phyloP scores from a whole-genome alignment of 2,888 invertebrate genomes.

The Anticlea derivata region DNA sequence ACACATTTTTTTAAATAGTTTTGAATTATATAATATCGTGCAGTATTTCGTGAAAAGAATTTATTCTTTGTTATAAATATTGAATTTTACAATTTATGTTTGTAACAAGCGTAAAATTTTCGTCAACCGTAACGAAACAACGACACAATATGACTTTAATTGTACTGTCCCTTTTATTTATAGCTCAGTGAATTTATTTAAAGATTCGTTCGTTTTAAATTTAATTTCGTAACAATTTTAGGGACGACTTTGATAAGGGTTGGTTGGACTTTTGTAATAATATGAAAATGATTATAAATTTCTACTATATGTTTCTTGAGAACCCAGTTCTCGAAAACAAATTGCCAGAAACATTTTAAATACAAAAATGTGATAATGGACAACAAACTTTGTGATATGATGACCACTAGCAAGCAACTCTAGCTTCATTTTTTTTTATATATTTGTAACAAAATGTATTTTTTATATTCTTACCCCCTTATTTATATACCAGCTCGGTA shows the following conservation, averaged over 20 bases:
- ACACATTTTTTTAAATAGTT: too few species aligned
- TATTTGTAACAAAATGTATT: too few species aligned
- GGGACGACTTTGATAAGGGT: conserved; percentile 24
- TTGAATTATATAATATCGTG: too few species aligned
- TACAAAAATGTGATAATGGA: too few species aligned
- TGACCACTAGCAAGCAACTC: too few species aligned
- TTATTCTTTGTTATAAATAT: conserved; percentile 51
- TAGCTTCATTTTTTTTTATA: too few species aligned
- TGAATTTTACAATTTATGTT: conserved; percentile 56
- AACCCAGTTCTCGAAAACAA: too few species aligned
- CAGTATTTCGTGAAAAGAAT: conserved; percentile 29
- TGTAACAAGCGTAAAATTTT: conserved; percentile 49
- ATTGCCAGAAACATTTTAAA: too few species aligned
- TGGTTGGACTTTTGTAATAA: conserved; percentile 10
- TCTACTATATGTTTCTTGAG: background rate
- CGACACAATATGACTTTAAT: conserved; percentile 58
- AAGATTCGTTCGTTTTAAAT: conserved; percentile 13
- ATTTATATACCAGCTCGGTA: too few species aligned
- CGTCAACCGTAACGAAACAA: conserved; percentile 51
- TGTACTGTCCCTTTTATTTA: conserved; percentile 46
- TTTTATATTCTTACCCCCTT: too few species aligned
- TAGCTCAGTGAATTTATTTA: conserved; percentile 29
- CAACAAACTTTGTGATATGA: too few species aligned
- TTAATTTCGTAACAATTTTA: conserved; percentile 13
- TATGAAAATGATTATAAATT: conserved; percentile 8